Conservation (phyloP, 1,140 invertebrate genomes). For the Plodia interpunctella region DNA sequence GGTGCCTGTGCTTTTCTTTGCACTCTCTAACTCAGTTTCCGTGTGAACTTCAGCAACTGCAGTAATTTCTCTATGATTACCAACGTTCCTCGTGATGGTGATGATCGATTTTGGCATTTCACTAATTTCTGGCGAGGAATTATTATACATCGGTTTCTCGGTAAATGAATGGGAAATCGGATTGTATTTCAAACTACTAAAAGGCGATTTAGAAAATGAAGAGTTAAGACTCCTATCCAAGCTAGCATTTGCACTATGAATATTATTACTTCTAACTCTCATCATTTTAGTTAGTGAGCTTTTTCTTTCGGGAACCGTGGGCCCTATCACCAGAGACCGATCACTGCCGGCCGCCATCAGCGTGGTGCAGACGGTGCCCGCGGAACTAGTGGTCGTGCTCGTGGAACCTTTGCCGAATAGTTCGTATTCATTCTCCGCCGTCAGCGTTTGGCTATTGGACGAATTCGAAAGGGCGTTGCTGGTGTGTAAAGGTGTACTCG, state of each 20-base stretch:
- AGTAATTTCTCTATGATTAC: constrained; percentile 67
- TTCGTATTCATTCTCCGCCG: constrained; percentile 91
- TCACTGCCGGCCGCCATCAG: constrained; percentile 80
- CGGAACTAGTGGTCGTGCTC: constrained; percentile 92
- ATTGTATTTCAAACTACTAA: constrained; percentile 76
- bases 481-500: constrained; percentile 80
- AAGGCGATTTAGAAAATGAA: constrained; percentile 67
- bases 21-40: constrained; percentile 75
- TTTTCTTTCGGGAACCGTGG: constrained; percentile 86
- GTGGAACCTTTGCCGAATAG: constrained; percentile 92
- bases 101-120: constrained; percentile 41
- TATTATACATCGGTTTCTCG: constrained; percentile 75
- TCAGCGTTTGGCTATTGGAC: constrained; percentile 79
- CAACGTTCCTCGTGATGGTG: constrained; percentile 65
- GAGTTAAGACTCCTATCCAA: constrained; percentile 76
- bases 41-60: constrained; percentile 79
- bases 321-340: constrained; percentile 78
- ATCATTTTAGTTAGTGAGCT: constrained; percentile 80
- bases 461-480: constrained; percentile 79
- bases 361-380: constrained; percentile 91
- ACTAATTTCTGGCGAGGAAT: constrained; percentile 50
- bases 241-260: constrained; percentile 75
- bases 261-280: constrained; percentile 60
- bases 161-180: constrained; percentile 73
- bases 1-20: constrained; percentile 77